Base-by-base conservation (phyloP, 2,888 invertebrate genomes). In the Amaurobius ferox region DNA sequence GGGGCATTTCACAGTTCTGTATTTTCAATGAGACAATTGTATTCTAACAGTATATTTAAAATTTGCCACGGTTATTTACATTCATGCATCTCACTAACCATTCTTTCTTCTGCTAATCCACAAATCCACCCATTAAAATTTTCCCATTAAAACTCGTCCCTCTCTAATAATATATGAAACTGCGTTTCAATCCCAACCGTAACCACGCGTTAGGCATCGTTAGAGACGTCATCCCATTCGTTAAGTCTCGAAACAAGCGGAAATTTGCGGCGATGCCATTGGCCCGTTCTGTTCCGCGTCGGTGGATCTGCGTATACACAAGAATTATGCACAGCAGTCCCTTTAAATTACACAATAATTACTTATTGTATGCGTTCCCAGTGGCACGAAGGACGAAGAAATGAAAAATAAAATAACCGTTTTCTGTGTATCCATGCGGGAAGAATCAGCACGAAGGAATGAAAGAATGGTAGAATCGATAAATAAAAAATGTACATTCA, bases 331-430 rank as follows among this genome's bases (percentile, higher is more conserved):
- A 23, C 66, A 1, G 40, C 26, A 40, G 26, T 35, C 26, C 68
- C 39, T 13, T 35, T 68, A 68, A 68, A 68, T 68, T 68, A 68
- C 68, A 1, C 23, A 68, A 68, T 68, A 68, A 68, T 68, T 68
- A 68, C 68, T 68, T 40, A 68, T 68, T 68, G 40, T 68, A 3
- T 68, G 23, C 68, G 26, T 40, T 28, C 68, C 29, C 40, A 68
- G 16, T 28, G 40, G 35, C 66, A 32, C 66, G 35, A 32, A 9
- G 35, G 32, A 66, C n/a, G n/a, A n/a, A n/a, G n/a, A 35, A 35
- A 35, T 7, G 19, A 9, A 48, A 48, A 23, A 19, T 26, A 55
- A 32, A 66, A 66, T 66, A 19, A 35, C 66, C 66, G 35, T 66
- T 66, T 66, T 66, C 64, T 32, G 64, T 66, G 2, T 35, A 35